phyloP scores from a whole-genome alignment of 2,888 invertebrate species.

The Lottia gigantea region DNA sequence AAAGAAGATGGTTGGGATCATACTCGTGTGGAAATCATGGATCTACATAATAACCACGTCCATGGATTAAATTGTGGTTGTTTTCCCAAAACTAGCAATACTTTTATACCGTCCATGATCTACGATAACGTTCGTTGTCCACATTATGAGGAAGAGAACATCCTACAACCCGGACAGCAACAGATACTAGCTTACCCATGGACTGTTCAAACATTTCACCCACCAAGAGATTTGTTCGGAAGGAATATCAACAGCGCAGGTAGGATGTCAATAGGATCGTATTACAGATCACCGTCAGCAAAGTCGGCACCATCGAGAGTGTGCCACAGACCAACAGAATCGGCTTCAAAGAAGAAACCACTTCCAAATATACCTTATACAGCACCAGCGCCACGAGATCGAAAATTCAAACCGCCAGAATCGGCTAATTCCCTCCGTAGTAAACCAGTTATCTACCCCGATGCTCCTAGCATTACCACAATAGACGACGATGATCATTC shows the following conservation, averaged over 20 bases:
- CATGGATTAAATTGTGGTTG: constrained; percentile 39
- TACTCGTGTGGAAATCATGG: constrained; percentile 17
- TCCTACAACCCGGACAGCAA: constrained; percentile 46
- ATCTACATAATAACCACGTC: constrained; percentile 21
- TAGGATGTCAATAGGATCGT: constrained; percentile 17
- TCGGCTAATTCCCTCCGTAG: not conserved
- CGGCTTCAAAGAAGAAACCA: constrained; percentile 33
- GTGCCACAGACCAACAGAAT: constrained; percentile 17
- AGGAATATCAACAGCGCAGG: not conserved
- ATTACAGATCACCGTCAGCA: constrained; percentile 29
- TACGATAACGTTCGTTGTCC: constrained; percentile 51
- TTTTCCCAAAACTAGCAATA: constrained; percentile 45
- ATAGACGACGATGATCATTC: not conserved
- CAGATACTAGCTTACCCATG: constrained; percentile 52
- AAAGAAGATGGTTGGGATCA: not conserved
- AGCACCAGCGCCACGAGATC: constrained; percentile 17
- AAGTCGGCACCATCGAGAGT: constrained; percentile 41
- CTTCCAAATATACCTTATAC: constrained; percentile 29
- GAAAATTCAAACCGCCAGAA: not conserved
- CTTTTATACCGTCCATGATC: constrained; percentile 50
- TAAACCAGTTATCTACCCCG: not conserved
- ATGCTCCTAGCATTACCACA: not conserved
- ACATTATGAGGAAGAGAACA: constrained; percentile 36
- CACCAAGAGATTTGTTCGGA: constrained; percentile 15
- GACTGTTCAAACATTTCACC: constrained; percentile 43